Conservation (phyloP, 2,888 invertebrate species). For the Leptura quadrifasciata region DNA sequence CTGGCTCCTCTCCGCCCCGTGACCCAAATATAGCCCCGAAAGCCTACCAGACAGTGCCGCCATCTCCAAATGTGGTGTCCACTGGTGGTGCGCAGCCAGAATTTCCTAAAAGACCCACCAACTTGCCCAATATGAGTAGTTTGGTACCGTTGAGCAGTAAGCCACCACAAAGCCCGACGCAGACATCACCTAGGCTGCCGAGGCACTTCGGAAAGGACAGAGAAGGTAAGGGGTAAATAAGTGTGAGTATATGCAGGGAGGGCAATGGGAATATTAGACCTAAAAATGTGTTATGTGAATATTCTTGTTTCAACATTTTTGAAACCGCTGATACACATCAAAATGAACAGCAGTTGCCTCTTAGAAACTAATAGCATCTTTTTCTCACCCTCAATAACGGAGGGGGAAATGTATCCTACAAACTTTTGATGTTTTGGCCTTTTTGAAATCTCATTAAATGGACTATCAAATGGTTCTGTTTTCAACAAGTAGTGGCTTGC, state of each 20-base stretch:
- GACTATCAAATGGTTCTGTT: too few relatives aligned
- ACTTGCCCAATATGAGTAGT: constrained; percentile 62
- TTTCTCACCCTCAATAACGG: too few relatives aligned
- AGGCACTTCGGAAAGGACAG: constrained; percentile 63
- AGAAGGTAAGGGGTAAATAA: constrained; percentile 42
- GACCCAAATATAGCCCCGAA: constrained; percentile 64
- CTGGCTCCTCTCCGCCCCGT: constrained; percentile 72
- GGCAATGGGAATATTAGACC: too few relatives aligned
- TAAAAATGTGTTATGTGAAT: too few relatives aligned
- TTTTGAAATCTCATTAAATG: too few relatives aligned
- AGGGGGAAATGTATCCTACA: too few relatives aligned
- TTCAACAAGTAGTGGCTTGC: too few relatives aligned
- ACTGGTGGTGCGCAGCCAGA: constrained; percentile 50
- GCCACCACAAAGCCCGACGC: constrained; percentile 81
- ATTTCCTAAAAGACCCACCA: constrained; percentile 58
- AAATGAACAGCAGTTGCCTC: background rate
- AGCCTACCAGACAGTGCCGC: constrained; percentile 73
- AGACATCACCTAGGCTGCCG: constrained; percentile 76
- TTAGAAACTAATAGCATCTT: too few relatives aligned
- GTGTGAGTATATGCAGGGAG: too few relatives aligned
- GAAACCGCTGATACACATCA: too few relatives aligned
- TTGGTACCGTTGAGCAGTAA: constrained; percentile 73
- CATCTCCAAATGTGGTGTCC: constrained; percentile 72
- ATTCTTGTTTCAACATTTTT: too few relatives aligned
- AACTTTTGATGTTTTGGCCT: too few relatives aligned